Percentiles rank a stretch among this genome's conserved stretches.
These are phyloP conservation scores for Tetrapedia diversipes DNA, from an alignment of 2,888 invertebrate species.

Conservation along the genomic window DNA sequence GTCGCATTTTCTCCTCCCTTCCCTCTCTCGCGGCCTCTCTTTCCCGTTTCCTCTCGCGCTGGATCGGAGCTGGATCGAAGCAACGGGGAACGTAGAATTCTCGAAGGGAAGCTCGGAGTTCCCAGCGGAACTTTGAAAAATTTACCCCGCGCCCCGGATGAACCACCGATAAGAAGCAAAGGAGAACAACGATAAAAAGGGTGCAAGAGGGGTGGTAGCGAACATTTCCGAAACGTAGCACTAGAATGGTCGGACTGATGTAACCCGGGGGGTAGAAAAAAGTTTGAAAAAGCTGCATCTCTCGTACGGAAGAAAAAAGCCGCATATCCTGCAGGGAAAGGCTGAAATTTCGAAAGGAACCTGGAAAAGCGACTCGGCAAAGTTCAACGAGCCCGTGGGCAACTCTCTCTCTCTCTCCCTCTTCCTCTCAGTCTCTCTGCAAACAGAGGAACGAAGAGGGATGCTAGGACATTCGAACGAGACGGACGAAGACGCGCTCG, in stretches of 20 bases:
- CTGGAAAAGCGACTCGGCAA: constrained; percentile 44
- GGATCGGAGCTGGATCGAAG: too few relatives aligned
- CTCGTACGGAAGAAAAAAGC: background rate
- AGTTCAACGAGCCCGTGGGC: constrained; percentile 56
- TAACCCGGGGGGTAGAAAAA: background rate
- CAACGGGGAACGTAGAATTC: too few relatives aligned
- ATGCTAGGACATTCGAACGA: constrained; percentile 53
- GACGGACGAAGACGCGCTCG: constrained; percentile 28
- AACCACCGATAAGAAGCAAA: constrained; percentile 3
- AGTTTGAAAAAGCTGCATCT: constrained; percentile 13
- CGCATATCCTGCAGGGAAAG: constrained; percentile 9
- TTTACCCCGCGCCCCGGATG: constrained; percentile 8
- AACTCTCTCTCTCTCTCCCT: background rate
- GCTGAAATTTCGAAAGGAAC: constrained; percentile 37
- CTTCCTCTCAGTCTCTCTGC: background rate
- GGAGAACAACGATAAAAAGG: constrained; percentile 13
- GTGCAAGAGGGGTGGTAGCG: background rate
- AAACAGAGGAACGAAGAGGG: constrained; percentile 41
- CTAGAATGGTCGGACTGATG: background rate
- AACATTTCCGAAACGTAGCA: background rate
- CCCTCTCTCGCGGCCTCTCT: background rate
- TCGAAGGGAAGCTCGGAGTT: background rate
- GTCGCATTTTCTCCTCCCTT: background rate
- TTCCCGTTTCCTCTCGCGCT: background rate
- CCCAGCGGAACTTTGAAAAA: constrained; percentile 19